A percentile compares a stretch with the other conserved stretches of the same genome.
phyloP scores from a whole-genome alignment of 2,888 invertebrate genomes.

The Cryptus viduatorius region DNA sequence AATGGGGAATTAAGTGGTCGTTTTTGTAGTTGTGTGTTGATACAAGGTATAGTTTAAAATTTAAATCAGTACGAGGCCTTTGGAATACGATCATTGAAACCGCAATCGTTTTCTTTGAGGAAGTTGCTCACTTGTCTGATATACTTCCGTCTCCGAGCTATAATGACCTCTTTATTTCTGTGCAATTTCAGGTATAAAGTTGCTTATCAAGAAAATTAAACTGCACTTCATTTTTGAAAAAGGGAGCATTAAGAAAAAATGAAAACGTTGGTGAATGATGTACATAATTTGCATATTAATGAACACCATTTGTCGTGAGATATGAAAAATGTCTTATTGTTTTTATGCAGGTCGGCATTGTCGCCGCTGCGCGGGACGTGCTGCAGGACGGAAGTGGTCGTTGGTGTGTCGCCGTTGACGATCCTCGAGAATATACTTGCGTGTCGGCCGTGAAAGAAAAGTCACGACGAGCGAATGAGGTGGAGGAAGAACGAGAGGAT shows the following conservation, averaged over 20 bases:
- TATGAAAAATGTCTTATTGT: not conserved
- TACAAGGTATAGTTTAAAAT: not conserved
- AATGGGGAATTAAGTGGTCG: not conserved
- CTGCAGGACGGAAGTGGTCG: conserved; percentile 63
- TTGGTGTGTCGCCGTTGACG: conserved; percentile 36
- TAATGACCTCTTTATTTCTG: not conserved
- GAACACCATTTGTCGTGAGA: not conserved
- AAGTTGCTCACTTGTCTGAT: not conserved
- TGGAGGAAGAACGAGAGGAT: conserved; percentile 6
- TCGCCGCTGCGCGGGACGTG: conserved; percentile 70
- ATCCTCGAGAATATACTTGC: conserved; percentile 41
- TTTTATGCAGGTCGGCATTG: conserved; percentile 68
- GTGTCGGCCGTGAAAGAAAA: conserved; percentile 48
- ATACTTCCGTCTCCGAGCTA: not conserved
- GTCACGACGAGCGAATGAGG: conserved; percentile 64
- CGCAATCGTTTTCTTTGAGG: not conserved
- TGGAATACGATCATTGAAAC: not conserved
- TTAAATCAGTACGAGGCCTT: not conserved
- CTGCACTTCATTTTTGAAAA: no score
- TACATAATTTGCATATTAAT: not conserved
- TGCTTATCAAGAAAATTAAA: no score
- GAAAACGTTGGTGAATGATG: not conserved
- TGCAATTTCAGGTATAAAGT: no score
- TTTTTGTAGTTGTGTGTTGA: not conserved
- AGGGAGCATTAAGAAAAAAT: not conserved